Evolutionary conservation across 2,888 invertebrate species (phyloP).

Genomic region (Hermaeophaga mercurialis): DNA sequence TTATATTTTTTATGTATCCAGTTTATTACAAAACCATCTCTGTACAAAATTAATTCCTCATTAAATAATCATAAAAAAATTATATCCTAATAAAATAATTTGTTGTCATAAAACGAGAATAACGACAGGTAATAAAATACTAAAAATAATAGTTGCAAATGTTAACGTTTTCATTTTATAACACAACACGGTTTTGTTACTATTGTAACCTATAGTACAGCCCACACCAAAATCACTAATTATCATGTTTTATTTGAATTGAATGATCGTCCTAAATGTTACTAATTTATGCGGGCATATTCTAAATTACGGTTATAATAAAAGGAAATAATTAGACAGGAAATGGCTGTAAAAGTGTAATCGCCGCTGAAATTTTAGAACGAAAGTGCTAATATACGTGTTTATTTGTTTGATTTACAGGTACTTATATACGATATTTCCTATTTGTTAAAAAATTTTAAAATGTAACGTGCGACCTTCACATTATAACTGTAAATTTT

Average conservation of each 20-base stretch:
- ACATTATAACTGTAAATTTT: background rate
- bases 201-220: background rate
- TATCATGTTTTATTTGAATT: slow-evolving; percentile 11
- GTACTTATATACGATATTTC: background rate
- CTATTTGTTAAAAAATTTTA: background rate
- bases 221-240: slow-evolving; percentile 4
- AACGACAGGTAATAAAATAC: slow-evolving; percentile 14
- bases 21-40: background rate
- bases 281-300: slow-evolving; percentile 21
- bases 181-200: background rate
- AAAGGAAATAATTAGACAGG: slow-evolving; percentile 15
- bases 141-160: slow-evolving; percentile 11
- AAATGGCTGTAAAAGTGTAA: slow-evolving; percentile 19
- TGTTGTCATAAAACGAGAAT: slow-evolving; percentile 2
- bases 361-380: slow-evolving; percentile 8
- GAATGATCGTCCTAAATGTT: slow-evolving; percentile 14
- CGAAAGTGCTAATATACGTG: background rate
- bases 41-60: slow-evolving; percentile 4
- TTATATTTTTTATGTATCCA: no score
- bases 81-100: slow-evolving; percentile 5
- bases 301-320: slow-evolving; percentile 20
- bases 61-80: slow-evolving; percentile 5
- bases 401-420: background rate
- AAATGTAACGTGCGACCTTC: no score
- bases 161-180: slow-evolving; percentile 4